These are phyloP conservation scores for Trinorchestia longiramus DNA, from an alignment of 1,140 invertebrate genomes.

Conservation along the genomic window DNA sequence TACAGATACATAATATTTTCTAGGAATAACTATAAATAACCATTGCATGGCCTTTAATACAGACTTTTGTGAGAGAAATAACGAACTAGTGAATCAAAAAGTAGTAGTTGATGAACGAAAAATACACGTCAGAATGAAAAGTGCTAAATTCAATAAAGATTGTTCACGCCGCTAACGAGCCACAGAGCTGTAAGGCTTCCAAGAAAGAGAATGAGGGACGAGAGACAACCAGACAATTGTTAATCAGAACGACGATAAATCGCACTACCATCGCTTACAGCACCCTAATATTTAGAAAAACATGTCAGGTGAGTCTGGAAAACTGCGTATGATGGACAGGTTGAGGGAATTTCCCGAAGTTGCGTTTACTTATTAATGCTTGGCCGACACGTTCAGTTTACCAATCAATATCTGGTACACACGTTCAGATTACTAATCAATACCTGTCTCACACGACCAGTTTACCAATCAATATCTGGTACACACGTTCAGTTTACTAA, in stretches of 20 bases:
- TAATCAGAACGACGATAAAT: neutral
- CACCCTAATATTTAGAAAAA: neutral
- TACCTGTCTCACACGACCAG: too few relatives aligned
- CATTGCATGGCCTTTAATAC: neutral
- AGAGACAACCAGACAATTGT: neutral
- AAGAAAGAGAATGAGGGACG: neutral
- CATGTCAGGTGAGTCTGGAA: neutral
- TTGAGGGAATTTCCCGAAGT: neutral
- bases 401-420: too few relatives aligned
- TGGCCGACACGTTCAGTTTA: neutral
- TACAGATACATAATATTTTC: neutral
- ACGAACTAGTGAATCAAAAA: neutral
- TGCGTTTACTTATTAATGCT: neutral
- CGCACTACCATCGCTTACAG: neutral
- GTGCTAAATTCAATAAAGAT: neutral
- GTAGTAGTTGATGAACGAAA: neutral
- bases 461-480: too few relatives aligned
- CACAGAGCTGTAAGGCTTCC: neutral
- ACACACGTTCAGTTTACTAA: too few relatives aligned
- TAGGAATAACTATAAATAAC: neutral
- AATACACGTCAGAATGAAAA: neutral
- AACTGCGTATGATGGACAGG: too few relatives aligned
- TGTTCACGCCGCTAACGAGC: neutral
- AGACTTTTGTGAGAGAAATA: neutral
- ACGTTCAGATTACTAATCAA: too few relatives aligned